Percentiles rank a stretch among this genome's conserved stretches.
phyloP scores from a whole-genome alignment of 2,113 vertebrate species.

The Lutjanus erythropterus region DNA sequence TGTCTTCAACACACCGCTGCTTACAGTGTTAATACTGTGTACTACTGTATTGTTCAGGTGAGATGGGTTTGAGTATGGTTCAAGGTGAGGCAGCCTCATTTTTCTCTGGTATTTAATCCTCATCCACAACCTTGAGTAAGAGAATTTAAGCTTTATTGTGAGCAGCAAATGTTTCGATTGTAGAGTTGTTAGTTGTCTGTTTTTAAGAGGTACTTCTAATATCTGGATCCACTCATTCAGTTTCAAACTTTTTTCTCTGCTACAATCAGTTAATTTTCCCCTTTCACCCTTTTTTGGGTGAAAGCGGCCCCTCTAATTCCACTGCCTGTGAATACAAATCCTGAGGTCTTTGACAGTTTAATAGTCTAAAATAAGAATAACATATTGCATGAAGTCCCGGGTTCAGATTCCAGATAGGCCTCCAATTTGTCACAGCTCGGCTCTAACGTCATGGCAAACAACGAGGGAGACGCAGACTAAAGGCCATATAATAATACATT shows the following conservation, averaged over 20 bases:
- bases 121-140: neutral
- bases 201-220: neutral
- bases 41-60: neutral
- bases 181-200: neutral
- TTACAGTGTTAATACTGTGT: neutral
- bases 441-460: too few relatives aligned
- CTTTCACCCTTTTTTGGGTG: too few relatives aligned
- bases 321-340: too few relatives aligned
- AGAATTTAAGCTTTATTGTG: neutral
- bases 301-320: too few relatives aligned
- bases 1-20: neutral
- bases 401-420: too few relatives aligned
- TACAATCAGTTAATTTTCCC: neutral
- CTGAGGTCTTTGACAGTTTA: too few relatives aligned
- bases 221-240: neutral
- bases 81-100: conserved; percentile 8
- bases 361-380: too few relatives aligned
- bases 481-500: too few relatives aligned
- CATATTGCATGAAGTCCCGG: too few relatives aligned
- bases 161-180: neutral
- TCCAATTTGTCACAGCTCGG: too few relatives aligned
- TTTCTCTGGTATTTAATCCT: neutral
- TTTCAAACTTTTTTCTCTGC: neutral
- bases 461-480: too few relatives aligned
- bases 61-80: conserved; percentile 9